A percentile compares a stretch with the other conserved stretches of the same genome.
These are phyloP conservation scores for Ceuthmochares aereus DNA, from an alignment of 2,113 vertebrate species.

Conservation along the genomic window DNA sequence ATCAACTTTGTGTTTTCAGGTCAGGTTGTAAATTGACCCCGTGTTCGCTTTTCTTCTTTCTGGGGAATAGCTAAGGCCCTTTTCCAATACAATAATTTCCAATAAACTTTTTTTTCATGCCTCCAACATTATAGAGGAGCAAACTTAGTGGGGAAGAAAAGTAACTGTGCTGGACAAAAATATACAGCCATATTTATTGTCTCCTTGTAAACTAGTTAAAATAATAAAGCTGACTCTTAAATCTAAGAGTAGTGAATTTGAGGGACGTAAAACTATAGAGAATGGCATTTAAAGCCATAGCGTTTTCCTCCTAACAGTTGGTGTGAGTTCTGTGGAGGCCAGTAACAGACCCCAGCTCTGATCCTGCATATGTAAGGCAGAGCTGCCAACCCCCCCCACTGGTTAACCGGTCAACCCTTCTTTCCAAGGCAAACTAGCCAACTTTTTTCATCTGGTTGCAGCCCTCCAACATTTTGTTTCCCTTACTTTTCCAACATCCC, in stretches of 20 bases:
- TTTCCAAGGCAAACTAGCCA: neutral
- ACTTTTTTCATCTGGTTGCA: neutral
- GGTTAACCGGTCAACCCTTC: neutral
- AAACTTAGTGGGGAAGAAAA: slow-evolving; percentile 17
- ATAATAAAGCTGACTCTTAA: slow-evolving; percentile 49
- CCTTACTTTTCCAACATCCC: neutral
- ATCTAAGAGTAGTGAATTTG: neutral
- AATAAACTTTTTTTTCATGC: slow-evolving; percentile 55
- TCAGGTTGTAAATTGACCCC: slow-evolving; percentile 81
- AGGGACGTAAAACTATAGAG: neutral
- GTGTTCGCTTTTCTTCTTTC: slow-evolving; percentile 55
- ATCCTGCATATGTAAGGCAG: neutral
- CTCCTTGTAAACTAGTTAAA: slow-evolving; percentile 62
- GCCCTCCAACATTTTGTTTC: neutral
- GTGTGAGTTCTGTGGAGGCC: neutral
- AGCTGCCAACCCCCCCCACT: neutral
- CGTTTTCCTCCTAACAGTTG: neutral
- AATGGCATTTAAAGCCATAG: neutral
- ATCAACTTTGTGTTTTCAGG: slow-evolving; percentile 83
- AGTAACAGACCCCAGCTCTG: neutral
- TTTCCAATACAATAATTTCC: slow-evolving; percentile 78
- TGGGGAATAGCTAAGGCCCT: slow-evolving; percentile 72
- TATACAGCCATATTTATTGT: slow-evolving; percentile 65
- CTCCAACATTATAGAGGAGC: neutral
- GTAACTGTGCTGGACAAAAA: slow-evolving; percentile 60